phyloP scores from a whole-genome alignment of 2,888 invertebrate species.

The Dryomyza anilis region DNA sequence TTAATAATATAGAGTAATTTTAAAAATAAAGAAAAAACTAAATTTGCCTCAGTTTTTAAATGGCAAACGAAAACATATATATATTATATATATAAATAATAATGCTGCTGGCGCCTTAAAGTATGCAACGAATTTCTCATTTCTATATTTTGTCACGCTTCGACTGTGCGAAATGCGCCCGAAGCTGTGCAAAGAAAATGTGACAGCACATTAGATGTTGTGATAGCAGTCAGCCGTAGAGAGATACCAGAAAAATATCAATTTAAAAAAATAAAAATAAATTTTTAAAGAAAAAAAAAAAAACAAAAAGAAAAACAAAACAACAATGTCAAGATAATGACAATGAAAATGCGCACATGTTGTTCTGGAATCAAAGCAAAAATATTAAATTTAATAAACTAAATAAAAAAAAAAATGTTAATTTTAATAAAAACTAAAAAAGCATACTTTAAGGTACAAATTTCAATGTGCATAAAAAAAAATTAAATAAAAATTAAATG shows the following conservation, averaged over 20 bases:
- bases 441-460: too few relatives aligned
- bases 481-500: too few relatives aligned
- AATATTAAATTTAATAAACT: not conserved
- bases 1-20: too few relatives aligned
- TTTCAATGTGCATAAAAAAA: too few relatives aligned
- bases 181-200: conserved; percentile 8
- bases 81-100: too few relatives aligned
- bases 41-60: too few relatives aligned
- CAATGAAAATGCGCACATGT: not conserved
- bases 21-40: too few relatives aligned
- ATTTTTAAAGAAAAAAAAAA: not conserved
- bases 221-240: not conserved
- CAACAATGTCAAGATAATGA: not conserved
- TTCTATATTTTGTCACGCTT: not conserved
- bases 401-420: too few relatives aligned
- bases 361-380: not conserved
- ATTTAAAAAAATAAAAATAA: not conserved
- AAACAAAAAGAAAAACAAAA: not conserved
- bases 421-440: too few relatives aligned
- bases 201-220: not conserved
- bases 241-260: not conserved
- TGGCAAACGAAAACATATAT: too few relatives aligned
- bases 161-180: not conserved
- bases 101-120: not conserved
- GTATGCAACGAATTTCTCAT: not conserved